Percentiles rank a stretch among this genome's conserved stretches.
Conservation (phyloP, 2,888 invertebrate species). For the Cerastis rubricosa region DNA sequence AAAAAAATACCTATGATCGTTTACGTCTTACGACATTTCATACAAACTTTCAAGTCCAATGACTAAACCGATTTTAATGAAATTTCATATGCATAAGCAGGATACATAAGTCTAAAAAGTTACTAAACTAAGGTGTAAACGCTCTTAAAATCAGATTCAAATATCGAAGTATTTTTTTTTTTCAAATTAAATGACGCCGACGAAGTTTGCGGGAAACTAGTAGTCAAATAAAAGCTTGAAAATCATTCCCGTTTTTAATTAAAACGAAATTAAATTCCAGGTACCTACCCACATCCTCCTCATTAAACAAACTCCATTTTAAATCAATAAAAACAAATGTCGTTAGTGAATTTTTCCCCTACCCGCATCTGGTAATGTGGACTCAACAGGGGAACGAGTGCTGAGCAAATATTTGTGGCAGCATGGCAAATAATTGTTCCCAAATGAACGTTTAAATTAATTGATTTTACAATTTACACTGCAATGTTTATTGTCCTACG, state of each 20-base stretch:
- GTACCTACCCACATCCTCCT: not conserved
- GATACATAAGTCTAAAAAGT: no score
- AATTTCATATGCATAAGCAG: no score
- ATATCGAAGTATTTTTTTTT: no score
- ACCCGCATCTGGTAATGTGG: slow-evolving; percentile 36
- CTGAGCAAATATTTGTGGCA: slow-evolving; percentile 61
- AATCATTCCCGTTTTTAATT: slow-evolving; percentile 3
- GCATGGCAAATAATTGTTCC: slow-evolving; percentile 60
- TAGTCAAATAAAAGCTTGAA: slow-evolving; percentile 6
- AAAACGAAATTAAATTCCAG: slow-evolving; percentile 20
- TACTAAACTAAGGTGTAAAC: no score
- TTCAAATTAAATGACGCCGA: no score
- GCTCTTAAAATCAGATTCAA: no score
- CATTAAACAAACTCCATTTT: slow-evolving; percentile 28
- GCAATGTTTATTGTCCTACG: slow-evolving; percentile 16
- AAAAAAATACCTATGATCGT: no score
- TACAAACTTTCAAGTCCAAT: no score
- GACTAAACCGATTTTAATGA: no score
- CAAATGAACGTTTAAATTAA: slow-evolving; percentile 54
- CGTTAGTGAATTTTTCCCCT: slow-evolving; percentile 44
- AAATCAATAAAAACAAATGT: slow-evolving; percentile 54
- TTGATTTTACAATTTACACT: slow-evolving; percentile 58
- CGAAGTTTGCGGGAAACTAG: no score
- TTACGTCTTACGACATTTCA: no score
- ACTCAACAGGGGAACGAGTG: slow-evolving; percentile 44